Base-by-base conservation (phyloP, 92 coral and sea anemone species). In the Metridium senile region DNA sequence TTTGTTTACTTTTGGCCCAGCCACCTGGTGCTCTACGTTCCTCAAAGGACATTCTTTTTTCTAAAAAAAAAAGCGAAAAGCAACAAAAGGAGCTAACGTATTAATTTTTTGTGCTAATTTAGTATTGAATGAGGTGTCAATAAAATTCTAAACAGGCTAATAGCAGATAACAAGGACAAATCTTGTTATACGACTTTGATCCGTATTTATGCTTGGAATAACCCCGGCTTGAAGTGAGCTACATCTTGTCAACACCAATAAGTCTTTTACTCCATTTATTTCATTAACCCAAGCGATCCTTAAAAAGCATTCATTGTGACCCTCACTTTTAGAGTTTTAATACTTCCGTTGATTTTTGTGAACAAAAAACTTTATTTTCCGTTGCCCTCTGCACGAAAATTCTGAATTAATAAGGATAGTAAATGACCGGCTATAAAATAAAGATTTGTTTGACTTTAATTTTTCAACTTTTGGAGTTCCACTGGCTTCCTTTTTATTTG, bases 1-100 rank as follows among this genome's bases (percentile, higher is more conserved):
- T 63, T 63, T 63, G 45, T 63, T 63, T 63, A 63, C 69, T 63
- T 63, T 63, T 29, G 1, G 20, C 21, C 22, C 26, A 16, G 61
- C 69, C 69, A 63, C 69, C 69, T 63, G 69, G 69, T 63, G 69
- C n/a, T 2, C 17, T 11, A 30, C 69, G 16, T 28, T 20, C 6
- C 69, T 20, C 27, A 23, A 28, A 28, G 69, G 33, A 63, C 27
- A 27, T 28, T 63, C 1, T 1, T 30, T 63, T 6, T 39, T 28
- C 45, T 2, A 58, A 21, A 26, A 58, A 21, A 58, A 21, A 30
- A 31, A 63, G 27, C 22, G 26, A 25, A 59, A 59, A 59, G 26
- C 65, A 19, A 59, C 22, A n/a, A n/a, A n/a, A n/a, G n/a, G n/a
- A n/a, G n/a, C n/a, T n/a, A n/a, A n/a, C n/a, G 11, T 58, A 21